A percentile compares a stretch with the other conserved stretches of the same genome.
These are phyloP conservation scores for Amorpha juglandis DNA, from an alignment of 2,888 invertebrate genomes.

Conservation along the genomic window DNA sequence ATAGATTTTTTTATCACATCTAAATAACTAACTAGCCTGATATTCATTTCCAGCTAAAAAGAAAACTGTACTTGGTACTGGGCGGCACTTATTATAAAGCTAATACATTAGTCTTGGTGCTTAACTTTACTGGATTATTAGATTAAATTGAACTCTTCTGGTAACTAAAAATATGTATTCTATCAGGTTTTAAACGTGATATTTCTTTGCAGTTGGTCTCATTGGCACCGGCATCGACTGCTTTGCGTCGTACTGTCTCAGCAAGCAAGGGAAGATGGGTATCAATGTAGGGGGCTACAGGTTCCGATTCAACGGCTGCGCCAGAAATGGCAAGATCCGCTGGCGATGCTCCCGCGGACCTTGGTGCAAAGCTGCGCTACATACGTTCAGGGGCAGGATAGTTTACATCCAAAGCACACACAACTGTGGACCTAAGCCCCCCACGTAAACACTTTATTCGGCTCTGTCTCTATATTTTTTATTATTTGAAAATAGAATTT, in stretches of 20 bases:
- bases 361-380: slow-evolving; percentile 79
- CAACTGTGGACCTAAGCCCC: slow-evolving; percentile 76
- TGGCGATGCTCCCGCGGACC: slow-evolving; percentile 79
- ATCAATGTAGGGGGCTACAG: slow-evolving; percentile 78
- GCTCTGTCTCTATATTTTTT: not conserved
- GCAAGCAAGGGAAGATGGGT: slow-evolving; percentile 81
- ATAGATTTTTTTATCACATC: no score
- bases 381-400: slow-evolving; percentile 74
- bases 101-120: not conserved
- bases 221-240: slow-evolving; percentile 72
- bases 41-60: not conserved
- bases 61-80: not conserved
- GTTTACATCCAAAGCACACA: slow-evolving; percentile 78
- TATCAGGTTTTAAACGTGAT: slow-evolving; percentile 12
- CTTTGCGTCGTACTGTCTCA: slow-evolving; percentile 79
- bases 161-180: no score
- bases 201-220: slow-evolving; percentile 59
- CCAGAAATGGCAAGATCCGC: slow-evolving; percentile 76
- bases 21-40: no score
- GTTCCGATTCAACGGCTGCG: slow-evolving; percentile 78
- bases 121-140: not conserved
- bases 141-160: not conserved
- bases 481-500: slow-evolving; percentile 15
- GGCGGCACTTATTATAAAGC: no score
- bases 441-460: slow-evolving; percentile 40